Base-by-base conservation (phyloP, 2,797 vertebrate species). In the Passerculus sandwichensis region DNA sequence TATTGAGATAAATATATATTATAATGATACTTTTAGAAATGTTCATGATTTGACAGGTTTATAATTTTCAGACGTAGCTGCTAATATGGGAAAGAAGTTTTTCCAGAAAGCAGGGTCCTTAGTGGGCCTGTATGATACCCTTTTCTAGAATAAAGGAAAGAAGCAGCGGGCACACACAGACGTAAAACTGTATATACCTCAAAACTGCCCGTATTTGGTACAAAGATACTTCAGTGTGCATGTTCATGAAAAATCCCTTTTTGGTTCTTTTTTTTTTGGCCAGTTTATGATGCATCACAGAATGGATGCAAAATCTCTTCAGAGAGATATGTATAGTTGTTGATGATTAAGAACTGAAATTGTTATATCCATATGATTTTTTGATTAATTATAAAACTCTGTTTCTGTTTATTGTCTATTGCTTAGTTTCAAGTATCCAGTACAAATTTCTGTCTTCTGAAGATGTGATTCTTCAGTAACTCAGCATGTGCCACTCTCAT, bases 31-130 rank as follows among this genome's bases (percentile, higher is more conserved):
- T 90, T 95, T 79, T 54, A 74, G 91, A 94, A 96, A 89, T 91
- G 77, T 14, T 94, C 54, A 57, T 22, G 30, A 71, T 75, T 77
- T 91, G 81, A 57, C 27, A 93, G 64, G 59, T 89, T 92, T 87
- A 6, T 44, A 64, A 48, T 81, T 96, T 95, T 92, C 64, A 38
- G 18, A 85, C 18, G 34, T 76, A 89, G 59, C 10, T 83, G 51
- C 62, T 61, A 10, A 4, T 34, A 72, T 47, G 53, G 51, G 61
- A 92, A 74, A 85, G 29, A 85, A 71, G 78, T 66, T 96, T 76
- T 93, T 87, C 85, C 60, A 86, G 87, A 85, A 92, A 85, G 61
- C 20, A 66, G 54, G 26, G 20, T 88, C 59, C 36, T 93, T 91
- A 42, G 45, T 94, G 45, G 53, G 92, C 59, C 36, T 86, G 73